Evolutionary conservation across 2,113 vertebrate species (phyloP), one percentile per base, ranked within the genome.

Genomic region (Otis tarda): DNA sequence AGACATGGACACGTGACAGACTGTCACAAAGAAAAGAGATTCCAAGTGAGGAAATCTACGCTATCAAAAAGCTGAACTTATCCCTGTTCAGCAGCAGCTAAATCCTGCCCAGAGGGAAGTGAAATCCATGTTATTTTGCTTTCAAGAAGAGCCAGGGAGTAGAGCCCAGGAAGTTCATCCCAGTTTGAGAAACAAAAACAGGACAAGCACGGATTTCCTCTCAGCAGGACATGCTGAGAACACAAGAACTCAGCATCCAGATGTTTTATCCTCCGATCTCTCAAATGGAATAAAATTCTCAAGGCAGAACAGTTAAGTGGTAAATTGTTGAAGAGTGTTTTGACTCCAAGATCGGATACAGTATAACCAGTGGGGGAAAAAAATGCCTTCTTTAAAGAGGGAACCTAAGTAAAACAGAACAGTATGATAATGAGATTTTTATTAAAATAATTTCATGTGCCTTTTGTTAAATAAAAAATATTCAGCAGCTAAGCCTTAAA

Each of bases 231-330:
- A 0, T 2, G 30, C 33, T 24, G 52, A 3, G 24, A 4, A 8
- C 3, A 8, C 23, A 5, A 7, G 33, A 13, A 31, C 64, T 17
- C 7, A 8, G 28, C 0, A 3, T n/a, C 28, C 59, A 6, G 56
- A 6, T 43, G 35, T 25, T 77, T 49, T 47, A 35, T 37, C n/a
- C 47, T 31, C 28, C 10, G 0, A 20, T 63, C 37, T 67, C 60
- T 56, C 12, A 8, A 17, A 53, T 16, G 50, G 27, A 53, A 9
- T 14, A 9, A 60, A 63, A 56, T 3, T 13, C 43, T 71, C 8
- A 28, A 33, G n/a, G 61, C 12, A 21, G 21, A 83, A 7, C 20
- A 31, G 37, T 18, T 17, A 30, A 10, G 39, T 8, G 59, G 14
- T n/a, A 33, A 60, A 75, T 10, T 18, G 14, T 2, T 39, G 39